Evolutionary conservation across 2,888 invertebrate genomes (phyloP).

Genomic region (Homarus gammarus): DNA sequence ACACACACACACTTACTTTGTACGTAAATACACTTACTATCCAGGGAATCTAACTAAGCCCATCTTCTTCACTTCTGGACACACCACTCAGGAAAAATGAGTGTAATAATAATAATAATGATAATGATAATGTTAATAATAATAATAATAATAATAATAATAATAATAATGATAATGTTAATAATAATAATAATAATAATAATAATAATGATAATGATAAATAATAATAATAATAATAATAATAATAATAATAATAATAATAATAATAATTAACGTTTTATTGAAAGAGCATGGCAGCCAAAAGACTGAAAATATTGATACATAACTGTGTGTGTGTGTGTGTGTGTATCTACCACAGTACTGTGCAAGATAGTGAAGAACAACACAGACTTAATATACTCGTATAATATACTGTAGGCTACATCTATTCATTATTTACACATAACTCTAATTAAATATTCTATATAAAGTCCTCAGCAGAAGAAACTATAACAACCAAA

Average conservation of each 20-base stretch:
- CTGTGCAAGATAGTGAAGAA: neutral
- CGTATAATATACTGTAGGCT: neutral
- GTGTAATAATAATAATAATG: neutral
- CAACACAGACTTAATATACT: neutral
- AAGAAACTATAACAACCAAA: too few relatives aligned
- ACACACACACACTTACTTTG: too few relatives aligned
- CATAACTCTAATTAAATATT: too few relatives aligned
- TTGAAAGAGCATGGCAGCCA: too few relatives aligned
- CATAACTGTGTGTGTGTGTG: conserved; percentile 27
- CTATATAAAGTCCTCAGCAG: neutral
- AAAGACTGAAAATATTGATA: conserved; percentile 22
- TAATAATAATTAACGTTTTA: neutral
- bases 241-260: neutral
- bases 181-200: neutral
- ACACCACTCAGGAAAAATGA: neutral
- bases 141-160: conserved; percentile 1
- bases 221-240: neutral
- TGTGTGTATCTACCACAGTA: neutral
- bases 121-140: conserved; percentile 8
- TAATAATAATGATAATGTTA: neutral
- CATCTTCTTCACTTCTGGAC: neutral
- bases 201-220: neutral
- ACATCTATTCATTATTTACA: too few relatives aligned
- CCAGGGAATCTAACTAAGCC: neutral
- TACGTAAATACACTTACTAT: too few relatives aligned